Evolutionary conservation across 2,888 invertebrate genomes (phyloP).

Genomic region (Thymelicus sylvestris): DNA sequence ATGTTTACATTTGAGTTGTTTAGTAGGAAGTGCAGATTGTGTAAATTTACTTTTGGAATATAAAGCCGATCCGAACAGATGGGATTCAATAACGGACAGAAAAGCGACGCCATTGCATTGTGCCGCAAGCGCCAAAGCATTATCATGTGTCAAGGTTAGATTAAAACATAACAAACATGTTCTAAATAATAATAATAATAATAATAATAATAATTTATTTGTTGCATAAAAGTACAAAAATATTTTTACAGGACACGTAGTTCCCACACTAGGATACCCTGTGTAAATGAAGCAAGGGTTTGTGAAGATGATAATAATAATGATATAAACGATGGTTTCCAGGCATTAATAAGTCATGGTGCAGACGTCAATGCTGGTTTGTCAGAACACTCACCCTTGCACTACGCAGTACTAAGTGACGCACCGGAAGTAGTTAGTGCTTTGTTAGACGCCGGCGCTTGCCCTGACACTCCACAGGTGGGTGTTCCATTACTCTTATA

Average conservation of each 20-base stretch:
- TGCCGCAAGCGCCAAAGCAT: slow-evolving; percentile 88
- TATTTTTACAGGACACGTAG: no score
- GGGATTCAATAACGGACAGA: slow-evolving; percentile 87
- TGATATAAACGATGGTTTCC: slow-evolving; percentile 40
- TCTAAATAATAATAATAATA: no score
- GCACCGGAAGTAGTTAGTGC: slow-evolving; percentile 89
- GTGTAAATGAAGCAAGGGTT: background rate
- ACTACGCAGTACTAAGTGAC: slow-evolving; percentile 93
- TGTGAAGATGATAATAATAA: background rate
- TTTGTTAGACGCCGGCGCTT: slow-evolving; percentile 90
- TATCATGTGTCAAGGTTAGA: slow-evolving; percentile 85
- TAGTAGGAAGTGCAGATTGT: slow-evolving; percentile 89
- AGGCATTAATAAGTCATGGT: slow-evolving; percentile 87
- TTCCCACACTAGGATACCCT: no score
- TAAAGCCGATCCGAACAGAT: slow-evolving; percentile 88
- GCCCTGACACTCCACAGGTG: slow-evolving; percentile 93
- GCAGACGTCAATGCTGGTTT: slow-evolving; percentile 93
- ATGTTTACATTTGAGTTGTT: slow-evolving; percentile 91
- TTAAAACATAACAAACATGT: background rate
- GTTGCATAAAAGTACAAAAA: no score
- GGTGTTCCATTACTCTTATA: slow-evolving; percentile 47
- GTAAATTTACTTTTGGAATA: slow-evolving; percentile 88
- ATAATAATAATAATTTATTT: no score
- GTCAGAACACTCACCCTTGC: slow-evolving; percentile 89
- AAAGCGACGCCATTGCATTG: slow-evolving; percentile 91